Conservation (phyloP, 2,797 vertebrate genomes). For the Jordanella pulchra region DNA sequence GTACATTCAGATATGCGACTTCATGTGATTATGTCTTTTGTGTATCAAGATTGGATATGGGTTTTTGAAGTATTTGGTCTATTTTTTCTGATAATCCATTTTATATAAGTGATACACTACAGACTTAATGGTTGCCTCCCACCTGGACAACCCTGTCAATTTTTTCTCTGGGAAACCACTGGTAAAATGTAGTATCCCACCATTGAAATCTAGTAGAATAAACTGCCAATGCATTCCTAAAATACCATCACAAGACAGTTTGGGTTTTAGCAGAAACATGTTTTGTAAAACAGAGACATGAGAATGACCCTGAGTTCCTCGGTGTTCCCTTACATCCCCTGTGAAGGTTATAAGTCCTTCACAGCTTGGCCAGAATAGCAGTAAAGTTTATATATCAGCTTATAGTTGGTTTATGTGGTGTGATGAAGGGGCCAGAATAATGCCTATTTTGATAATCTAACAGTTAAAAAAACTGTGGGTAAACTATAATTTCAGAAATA, state of each 20-base stretch:
- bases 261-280: background rate
- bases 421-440: constrained; percentile 12
- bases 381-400: constrained; percentile 35
- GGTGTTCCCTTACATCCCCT: constrained; percentile 28
- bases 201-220: background rate
- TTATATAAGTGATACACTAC: background rate
- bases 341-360: constrained; percentile 27
- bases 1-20: no score
- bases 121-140: background rate
- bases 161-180: background rate
- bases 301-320: constrained; percentile 37
- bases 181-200: background rate
- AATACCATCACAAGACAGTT: constrained; percentile 33
- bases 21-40: background rate
- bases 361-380: constrained; percentile 27
- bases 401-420: constrained; percentile 32
- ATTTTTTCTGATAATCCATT: background rate
- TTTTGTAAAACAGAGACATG: constrained; percentile 25
- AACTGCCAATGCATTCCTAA: constrained; percentile 18
- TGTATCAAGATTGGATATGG: background rate
- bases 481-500: constrained; percentile 28
- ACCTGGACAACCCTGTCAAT: background rate
- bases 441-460: constrained; percentile 37
- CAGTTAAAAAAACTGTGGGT: constrained; percentile 35
- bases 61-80: background rate